Conservation (phyloP, 2,888 invertebrate genomes). For the Drosophila multiciliata region DNA sequence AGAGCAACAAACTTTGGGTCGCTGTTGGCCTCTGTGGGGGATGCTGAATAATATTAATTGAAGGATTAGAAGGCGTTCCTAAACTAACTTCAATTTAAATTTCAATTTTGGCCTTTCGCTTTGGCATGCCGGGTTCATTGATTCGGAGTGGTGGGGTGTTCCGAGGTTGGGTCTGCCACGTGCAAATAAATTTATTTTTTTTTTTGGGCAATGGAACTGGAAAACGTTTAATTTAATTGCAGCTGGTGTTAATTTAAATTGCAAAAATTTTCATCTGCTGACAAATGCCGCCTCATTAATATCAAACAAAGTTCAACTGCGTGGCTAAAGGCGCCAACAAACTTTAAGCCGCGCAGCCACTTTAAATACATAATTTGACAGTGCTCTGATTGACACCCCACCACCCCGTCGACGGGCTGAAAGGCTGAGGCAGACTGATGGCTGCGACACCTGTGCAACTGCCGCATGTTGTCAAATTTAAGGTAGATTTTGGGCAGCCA, state of each 20-base stretch:
- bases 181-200: conserved; percentile 59
- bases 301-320: conserved; percentile 49
- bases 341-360: conserved; percentile 46
- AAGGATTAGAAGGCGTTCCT: conserved; percentile 72
- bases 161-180: conserved; percentile 42
- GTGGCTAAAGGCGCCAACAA: conserved; percentile 8
- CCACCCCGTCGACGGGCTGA: not conserved
- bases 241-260: conserved; percentile 75
- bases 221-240: conserved; percentile 76
- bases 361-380: conserved; percentile 60
- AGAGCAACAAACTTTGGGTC: conserved; percentile 57
- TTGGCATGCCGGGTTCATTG: not conserved
- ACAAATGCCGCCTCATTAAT: conserved; percentile 71
- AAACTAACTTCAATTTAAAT: conserved; percentile 76
- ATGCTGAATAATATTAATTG: conserved; percentile 75
- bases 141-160: not conserved
- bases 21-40: conserved; percentile 40
- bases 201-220: conserved; percentile 42
- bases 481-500: conserved; percentile 72
- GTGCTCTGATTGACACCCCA: conserved; percentile 62
- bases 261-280: conserved; percentile 57
- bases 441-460: conserved; percentile 64
- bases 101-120: conserved; percentile 58
- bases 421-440: not conserved
- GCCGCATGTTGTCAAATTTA: conserved; percentile 75